Evolutionary conservation across 2,113 vertebrate species (phyloP), one percentile per base, ranked within the genome.

Genomic region (Bubo bubo): DNA sequence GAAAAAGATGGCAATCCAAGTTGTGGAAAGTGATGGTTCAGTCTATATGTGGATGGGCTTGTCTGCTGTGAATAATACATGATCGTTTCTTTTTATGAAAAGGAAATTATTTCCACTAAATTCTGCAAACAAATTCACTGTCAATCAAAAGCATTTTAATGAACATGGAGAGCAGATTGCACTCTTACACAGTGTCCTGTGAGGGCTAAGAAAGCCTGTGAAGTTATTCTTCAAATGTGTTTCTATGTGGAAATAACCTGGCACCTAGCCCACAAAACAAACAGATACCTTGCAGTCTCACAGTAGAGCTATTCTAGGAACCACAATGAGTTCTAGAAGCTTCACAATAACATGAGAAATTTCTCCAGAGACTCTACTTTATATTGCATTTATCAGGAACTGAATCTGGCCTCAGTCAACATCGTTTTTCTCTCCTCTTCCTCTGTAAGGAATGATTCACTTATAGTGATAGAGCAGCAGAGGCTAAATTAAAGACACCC

Each of bases 241-340:
- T 91, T 73, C n/a, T 47, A 43, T 30, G 72, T 10, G 2, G 81
- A 94, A 95, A 87, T 56, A 91, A 90, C 34, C 59, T 90, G 82
- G 92, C 62, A 79, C 23, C 14, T 74, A 58, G 75, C 85, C 88
- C 45, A 80, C 90, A 93, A 86, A 93, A 93, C 52, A 91, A 89
- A 82, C 77, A 94, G 91, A 94, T 68, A 96, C 74, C 66, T 89
- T 81, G n/a, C 39, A 85, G 64, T 47, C 76, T 84, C 60, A 84
- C 76, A 84, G 56, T 15, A 90, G 53, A 80, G 55, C 63, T 97
- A 92, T 95, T 95, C 58, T 83, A 27, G 59, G 67, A 95, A 74
- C 22, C 8, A 58, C 8, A 6, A 70, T 37, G 68, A 90, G 39
- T 90, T 95, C 93, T 92, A 88, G 88, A 95, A 94, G 72, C 63